Evolutionary conservation across 2,888 invertebrate species (phyloP), one percentile per base, ranked within the genome.

Genomic region (Conistra vaccinii): DNA sequence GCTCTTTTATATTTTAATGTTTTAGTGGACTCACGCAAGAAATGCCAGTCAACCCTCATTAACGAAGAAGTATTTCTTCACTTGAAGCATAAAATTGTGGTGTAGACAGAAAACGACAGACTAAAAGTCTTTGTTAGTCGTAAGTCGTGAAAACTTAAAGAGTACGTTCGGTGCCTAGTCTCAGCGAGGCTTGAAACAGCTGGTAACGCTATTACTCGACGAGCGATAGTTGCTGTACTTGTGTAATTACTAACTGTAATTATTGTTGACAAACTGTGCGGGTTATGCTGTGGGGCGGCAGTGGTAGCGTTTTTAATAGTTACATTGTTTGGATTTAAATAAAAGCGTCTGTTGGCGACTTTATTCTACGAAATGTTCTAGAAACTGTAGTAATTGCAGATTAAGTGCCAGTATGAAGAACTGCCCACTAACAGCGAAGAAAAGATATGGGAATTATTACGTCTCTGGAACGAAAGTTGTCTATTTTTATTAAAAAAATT

Each of bases 231-330:
- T 90, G 79, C 84, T 88, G 73, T 86, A 86, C 88, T 87, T 70
- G 67, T 85, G 85, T 88, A 88, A 88, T 90, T 88, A 88, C 86
- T 78, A 82, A 81, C 89, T 85, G 89, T 91, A 85, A 91, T 90
- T 91, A 90, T 90, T 87, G 91, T 89, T 90, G 90, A 89, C 90
- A 88, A 87, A 89, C 88, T 89, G 86, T 82, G 88, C 72, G 86
- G 88, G 75, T 81, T 68, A 76, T 80, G 57, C 23, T 72, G 78
- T 73, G 26, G 42, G 82, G 85, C 72, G 14, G 3, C 51, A 80
- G 35, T 86, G 53, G 4, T 6, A 35, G 66, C n/a, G 55, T 9
- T 48, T 48, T 45, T 5, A 45, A 6, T 45, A 29, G 26, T 26
- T 55, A 5, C 14, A 55, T 14, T 55, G 55, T 55, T 26, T 6